Evolutionary conservation across 2,888 invertebrate genomes (phyloP), one percentile per base, ranked within the genome.

Genomic region (Panzeria rudis): DNA sequence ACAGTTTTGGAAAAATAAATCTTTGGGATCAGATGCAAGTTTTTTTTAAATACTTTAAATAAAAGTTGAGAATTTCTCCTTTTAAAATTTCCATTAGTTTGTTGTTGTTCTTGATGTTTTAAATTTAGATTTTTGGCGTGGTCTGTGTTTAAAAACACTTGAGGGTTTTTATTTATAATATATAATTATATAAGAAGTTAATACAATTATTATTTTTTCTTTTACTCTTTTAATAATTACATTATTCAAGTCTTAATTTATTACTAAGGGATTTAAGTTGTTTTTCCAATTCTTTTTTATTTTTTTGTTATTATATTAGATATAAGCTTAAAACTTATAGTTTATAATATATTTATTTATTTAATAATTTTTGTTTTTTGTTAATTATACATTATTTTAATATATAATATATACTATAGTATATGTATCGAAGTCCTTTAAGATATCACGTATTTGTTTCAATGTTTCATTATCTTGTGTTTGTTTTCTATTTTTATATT

Each of bases 391-490:
- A 83, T 89, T 71, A 78, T 89, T 86, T 86, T 86, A 87, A 86
- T 87, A 87, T 86, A 87, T 87, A 87, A 91, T 91, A 91, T 91
- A 91, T 90, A 92, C 91, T 92, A 92, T 91, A 92, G 92, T 89
- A 88, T 91, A 92, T 92, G 92, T 92, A 92, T 92, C 92, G 92
- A 92, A 92, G 92, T 92, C 92, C 92, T 92, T 92, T 92, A 92
- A 92, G 92, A 92, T 92, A 92, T 92, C 92, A 92, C 92, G 92
- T 92, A 92, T 92, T 92, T 92, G 92, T 92, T 92, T 92, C 92
- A 92, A 91, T 92, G 92, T 92, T 92, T 90, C 88, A 88, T 91
- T 91, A 91, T 90, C 90, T 90, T 92, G 86, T 88, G 90, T 91
- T 88, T 89, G 89, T 90, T 88, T 88, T 88, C 86, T 88, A 87